Percentiles rank a stretch among this genome's conserved stretches.
These are phyloP conservation scores for Diglossa cyanea DNA, from an alignment of 2,797 vertebrate genomes.

Conservation along the genomic window DNA sequence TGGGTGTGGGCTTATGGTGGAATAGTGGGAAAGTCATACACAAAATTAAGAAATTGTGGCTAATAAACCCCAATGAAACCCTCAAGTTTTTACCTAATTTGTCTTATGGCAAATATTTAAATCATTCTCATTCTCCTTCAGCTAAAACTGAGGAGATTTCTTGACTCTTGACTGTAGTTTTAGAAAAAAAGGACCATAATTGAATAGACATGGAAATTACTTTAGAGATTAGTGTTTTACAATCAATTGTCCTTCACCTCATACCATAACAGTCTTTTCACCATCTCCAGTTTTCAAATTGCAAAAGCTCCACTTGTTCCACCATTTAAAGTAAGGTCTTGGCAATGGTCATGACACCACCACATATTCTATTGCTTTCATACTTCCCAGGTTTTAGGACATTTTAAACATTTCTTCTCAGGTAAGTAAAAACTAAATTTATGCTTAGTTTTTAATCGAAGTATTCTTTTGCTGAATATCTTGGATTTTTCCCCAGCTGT, in stretches of 20 bases:
- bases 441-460: neutral
- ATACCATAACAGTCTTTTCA: neutral
- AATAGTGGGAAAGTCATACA: neutral
- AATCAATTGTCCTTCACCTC: neutral
- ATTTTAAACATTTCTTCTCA: neutral
- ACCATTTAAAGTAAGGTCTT: neutral
- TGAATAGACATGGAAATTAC: neutral
- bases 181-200: neutral
- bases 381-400: fast-evolving
- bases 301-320: neutral
- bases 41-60: neutral
- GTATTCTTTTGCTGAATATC: neutral
- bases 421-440: neutral
- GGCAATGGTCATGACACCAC: neutral
- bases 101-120: neutral
- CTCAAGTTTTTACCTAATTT: neutral
- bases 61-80: neutral
- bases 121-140: neutral
- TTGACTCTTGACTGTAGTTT: neutral
- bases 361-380: neutral
- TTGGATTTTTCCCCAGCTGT: neutral
- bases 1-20: neutral
- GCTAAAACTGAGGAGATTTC: neutral
- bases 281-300: neutral
- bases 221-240: neutral